Evolutionary conservation across 2,888 invertebrate genomes (phyloP), one percentile per base, ranked within the genome.

Genomic region (Rhingia rostrata): DNA sequence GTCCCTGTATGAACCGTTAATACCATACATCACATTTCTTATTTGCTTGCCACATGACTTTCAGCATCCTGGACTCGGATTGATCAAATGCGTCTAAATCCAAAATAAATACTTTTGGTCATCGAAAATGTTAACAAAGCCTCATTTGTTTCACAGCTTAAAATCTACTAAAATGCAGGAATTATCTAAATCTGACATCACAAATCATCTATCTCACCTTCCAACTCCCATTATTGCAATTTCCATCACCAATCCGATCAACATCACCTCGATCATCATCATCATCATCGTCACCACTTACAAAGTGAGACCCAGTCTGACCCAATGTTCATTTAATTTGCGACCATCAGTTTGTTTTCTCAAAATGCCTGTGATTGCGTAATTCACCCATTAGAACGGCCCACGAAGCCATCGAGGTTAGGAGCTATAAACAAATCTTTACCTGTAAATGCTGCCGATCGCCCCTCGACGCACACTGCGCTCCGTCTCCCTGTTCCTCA

Each of bases 301-400:
- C 22, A 22, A 37, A 54, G 22, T 37, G 43, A 45, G n/a, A 43
- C 53, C 45, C 43, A 61, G 63, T 72, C 66, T 54, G 54, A 73
- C 72, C 69, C 61, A 69, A 74, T 63, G 84, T 80, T 64, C 80
- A 51, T 54, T 84, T 75, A 84, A 75, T 70, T 75, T 66, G 84
- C 70, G 49, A 69, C 80, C 60, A 80, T 80, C 74, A 75, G 39
- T 74, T 60, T 73, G 39, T 69, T 22, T 22, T 22, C 22, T 22
- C 22, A 22, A 84, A 80, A 80, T 60, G 69, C 47, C 74, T 80
- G 80, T 70, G 75, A 80, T 84, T 84, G 74, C 56, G 80, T 66
- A 79, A 75, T 80, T 79, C 70, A 70, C 64, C 80, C 33, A 66
- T 70, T 80, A 64, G 58, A 75, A 64, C 74, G 66, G 53, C 84